phyloP scores from a whole-genome alignment of 1,140 invertebrate species.

The Pseudomyrmex flavicornis region DNA sequence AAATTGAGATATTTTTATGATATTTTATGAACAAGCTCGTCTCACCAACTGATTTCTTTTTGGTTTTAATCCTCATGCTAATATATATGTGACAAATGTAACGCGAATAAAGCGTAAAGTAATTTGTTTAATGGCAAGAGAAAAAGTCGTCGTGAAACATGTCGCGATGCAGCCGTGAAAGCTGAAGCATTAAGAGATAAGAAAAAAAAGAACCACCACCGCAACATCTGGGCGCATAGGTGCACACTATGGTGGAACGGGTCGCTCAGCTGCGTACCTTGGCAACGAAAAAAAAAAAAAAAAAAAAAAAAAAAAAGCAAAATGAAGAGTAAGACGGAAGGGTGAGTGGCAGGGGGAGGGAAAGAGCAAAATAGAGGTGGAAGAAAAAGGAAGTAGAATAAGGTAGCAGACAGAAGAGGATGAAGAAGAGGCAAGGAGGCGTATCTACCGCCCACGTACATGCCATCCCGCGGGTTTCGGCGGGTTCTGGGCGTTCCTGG shows the following conservation, averaged over 20 bases:
- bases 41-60: too few relatives aligned
- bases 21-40: too few relatives aligned
- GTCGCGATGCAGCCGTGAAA: slow-evolving; percentile 18
- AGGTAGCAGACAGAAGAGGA: slow-evolving; percentile 70
- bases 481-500: slow-evolving; percentile 83
- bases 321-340: not conserved
- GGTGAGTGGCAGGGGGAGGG: not conserved
- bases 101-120: not conserved
- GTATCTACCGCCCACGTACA: slow-evolving; percentile 82
- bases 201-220: slow-evolving; percentile 46
- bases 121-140: slow-evolving; percentile 14
- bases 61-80: not conserved
- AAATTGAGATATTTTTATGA: not conserved
- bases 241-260: slow-evolving; percentile 50
- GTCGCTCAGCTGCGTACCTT: slow-evolving; percentile 53
- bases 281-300: slow-evolving; percentile 31
- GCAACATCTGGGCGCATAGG: slow-evolving; percentile 63
- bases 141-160: not conserved
- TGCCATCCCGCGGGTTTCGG: slow-evolving; percentile 80
- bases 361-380: slow-evolving; percentile 35
- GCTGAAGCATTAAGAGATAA: slow-evolving; percentile 42
- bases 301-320: slow-evolving; percentile 66
- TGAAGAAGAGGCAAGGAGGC: slow-evolving; percentile 76
- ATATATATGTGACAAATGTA: slow-evolving; percentile 1
- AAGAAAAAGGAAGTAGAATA: slow-evolving; percentile 66